Evolutionary conservation across 2,888 invertebrate genomes (phyloP).

Genomic region (Leucania comma): DNA sequence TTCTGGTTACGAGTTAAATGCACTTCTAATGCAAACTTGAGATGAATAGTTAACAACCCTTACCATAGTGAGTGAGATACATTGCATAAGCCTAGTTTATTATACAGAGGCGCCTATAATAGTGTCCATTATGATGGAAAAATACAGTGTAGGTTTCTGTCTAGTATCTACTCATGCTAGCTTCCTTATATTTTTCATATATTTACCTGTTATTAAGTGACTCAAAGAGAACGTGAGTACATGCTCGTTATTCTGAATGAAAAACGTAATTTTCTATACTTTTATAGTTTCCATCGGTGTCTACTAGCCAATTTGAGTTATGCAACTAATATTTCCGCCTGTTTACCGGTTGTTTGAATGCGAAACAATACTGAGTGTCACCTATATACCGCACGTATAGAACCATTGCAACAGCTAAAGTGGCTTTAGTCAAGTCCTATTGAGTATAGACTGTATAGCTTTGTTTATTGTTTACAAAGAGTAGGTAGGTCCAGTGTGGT

Average conservation of each 20-base stretch:
- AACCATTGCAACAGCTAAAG: constrained; percentile 15
- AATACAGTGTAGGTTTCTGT: constrained; percentile 50
- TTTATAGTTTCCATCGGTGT: constrained; percentile 44
- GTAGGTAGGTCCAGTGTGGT: background rate
- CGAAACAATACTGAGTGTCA: constrained; percentile 38
- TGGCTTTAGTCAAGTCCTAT: background rate
- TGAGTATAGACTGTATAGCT: background rate
- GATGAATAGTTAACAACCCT: constrained; percentile 33
- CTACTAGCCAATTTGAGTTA: constrained; percentile 36
- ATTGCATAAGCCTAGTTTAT: constrained; percentile 43
- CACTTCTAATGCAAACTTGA: constrained; percentile 29
- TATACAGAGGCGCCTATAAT: constrained; percentile 50
- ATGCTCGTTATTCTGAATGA: constrained; percentile 44
- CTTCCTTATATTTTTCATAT: constrained; percentile 53
- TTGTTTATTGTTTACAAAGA: constrained; percentile 17
- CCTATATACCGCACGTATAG: constrained; percentile 15
- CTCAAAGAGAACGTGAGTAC: constrained; percentile 37
- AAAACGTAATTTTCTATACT: constrained; percentile 46
- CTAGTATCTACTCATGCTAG: constrained; percentile 20
- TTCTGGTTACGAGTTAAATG: constrained; percentile 29
- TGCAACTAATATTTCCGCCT: constrained; percentile 45
- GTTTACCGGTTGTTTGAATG: constrained; percentile 36
- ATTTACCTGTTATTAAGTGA: constrained; percentile 61
- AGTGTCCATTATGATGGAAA: constrained; percentile 56
- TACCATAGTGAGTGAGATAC: constrained; percentile 22